phyloP scores from a whole-genome alignment of 2,113 vertebrate species.

The Clarias batrachus region DNA sequence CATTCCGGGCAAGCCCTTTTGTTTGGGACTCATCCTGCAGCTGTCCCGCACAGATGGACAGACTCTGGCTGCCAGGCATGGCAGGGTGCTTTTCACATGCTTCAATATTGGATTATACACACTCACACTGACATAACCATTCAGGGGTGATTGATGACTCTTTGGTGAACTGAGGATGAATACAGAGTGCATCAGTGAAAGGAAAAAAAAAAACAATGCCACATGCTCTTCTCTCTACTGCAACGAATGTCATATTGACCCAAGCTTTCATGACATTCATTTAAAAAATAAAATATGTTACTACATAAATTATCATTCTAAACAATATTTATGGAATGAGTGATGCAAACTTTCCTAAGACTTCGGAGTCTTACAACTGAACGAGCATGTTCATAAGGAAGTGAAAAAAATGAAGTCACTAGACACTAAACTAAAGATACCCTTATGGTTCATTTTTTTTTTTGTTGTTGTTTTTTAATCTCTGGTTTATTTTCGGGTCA shows the following conservation, averaged over 20 bases:
- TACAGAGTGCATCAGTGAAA: conserved; percentile 20
- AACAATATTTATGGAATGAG: background rate
- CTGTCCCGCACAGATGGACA: conserved; percentile 40
- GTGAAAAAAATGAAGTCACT: background rate
- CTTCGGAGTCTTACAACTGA: background rate
- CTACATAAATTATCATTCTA: background rate
- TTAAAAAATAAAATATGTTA: background rate
- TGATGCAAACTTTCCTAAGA: background rate
- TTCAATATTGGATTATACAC: conserved; percentile 17
- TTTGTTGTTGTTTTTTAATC: background rate
- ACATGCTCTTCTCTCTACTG: background rate
- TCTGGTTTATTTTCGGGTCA: background rate
- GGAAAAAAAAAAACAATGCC: background rate
- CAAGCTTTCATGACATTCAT: background rate
- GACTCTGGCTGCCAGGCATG: conserved; percentile 15
- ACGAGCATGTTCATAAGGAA: background rate
- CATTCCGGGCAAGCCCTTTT: conserved; percentile 21
- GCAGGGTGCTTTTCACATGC: conserved; percentile 17
- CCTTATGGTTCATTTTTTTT: background rate
- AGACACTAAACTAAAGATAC: background rate
- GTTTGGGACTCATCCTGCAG: conserved; percentile 7
- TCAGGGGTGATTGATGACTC: conserved; percentile 13
- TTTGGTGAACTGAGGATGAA: conserved; percentile 28
- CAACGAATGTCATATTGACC: background rate
- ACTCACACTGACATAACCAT: background rate